These are phyloP conservation scores for Crax fasciolata DNA, from an alignment of 2,797 vertebrate species.

Conservation along the genomic window DNA sequence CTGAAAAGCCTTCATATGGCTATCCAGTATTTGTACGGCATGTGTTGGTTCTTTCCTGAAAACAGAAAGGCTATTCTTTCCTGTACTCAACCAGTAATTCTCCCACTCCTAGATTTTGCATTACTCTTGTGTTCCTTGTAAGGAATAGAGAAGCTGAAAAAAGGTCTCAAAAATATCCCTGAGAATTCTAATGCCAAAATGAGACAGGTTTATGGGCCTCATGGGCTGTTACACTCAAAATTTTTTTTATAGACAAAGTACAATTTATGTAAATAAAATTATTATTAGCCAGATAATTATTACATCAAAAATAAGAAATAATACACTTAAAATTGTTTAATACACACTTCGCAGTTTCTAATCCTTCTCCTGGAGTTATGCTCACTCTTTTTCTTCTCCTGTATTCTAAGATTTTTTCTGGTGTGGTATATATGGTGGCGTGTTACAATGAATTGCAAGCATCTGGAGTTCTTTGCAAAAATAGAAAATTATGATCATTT, in stretches of 20 bases:
- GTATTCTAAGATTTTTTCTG: neutral
- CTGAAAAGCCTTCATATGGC: neutral
- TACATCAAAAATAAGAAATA: neutral
- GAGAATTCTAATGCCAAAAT: neutral
- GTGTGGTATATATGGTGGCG: accelerated
- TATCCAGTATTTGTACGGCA: neutral
- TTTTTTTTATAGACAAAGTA: neutral
- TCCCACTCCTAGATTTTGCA: neutral
- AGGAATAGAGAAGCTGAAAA: neutral
- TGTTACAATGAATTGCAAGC: neutral
- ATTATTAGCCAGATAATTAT: neutral
- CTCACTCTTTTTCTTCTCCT: neutral
- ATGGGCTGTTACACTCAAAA: neutral
- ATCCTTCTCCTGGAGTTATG: neutral
- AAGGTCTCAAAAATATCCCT: neutral
- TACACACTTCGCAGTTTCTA: neutral
- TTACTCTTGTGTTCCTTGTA: neutral
- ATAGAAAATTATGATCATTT: neutral
- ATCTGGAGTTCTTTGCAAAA: neutral
- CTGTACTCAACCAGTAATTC: neutral
- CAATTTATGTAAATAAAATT: neutral
- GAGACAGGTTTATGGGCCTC: neutral
- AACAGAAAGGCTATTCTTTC: neutral
- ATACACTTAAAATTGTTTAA: neutral
- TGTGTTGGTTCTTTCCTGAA: neutral